Evolutionary conservation across 2,113 vertebrate genomes (phyloP), one percentile per base, ranked within the genome.

Genomic region (Patagioenas fasciata): DNA sequence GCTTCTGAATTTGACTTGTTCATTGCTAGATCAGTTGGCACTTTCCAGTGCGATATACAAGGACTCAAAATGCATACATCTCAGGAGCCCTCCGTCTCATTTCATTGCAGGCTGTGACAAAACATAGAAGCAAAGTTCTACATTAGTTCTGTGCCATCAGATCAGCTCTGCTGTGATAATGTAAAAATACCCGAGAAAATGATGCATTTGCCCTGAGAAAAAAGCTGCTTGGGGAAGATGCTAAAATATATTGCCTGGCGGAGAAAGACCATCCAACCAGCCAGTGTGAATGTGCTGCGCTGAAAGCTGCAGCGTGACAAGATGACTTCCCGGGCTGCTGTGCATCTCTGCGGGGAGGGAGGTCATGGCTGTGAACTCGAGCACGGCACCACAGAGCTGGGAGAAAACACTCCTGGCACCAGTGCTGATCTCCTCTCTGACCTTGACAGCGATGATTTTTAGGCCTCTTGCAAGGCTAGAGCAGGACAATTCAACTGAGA

Each of bases 141-240:
- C 53, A 13, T 87, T 54, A 75, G 57, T 10, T 2, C 23, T 7
- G 44, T 92, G 86, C 47, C 80, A 81, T 61, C 80, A 72, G 89
- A 79, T 80, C 91, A 86, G 72, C 60, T 93, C 82, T 92, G 85
- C 91, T 69, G 82, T 1, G 3, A 69, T 86, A 81, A 92, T 58
- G 73, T 88, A 47, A 72, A 92, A 91, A 72, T 82, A 36, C n/a
- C 72, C 0, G 4, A 79, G 72, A 84, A 87, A 69, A 89, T 24
- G 26, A 84, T 67, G 19, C 48, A 44, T 89, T 92, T 94, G 77
- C 70, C 69, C 40, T 2, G 17, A 47, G 66, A 61, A 85, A 95
- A 53, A 20, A 83, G 44, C 9, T 70, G 28, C 61, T 36, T 0
- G 0, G 42, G 23, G 72, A 71, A 92, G 57, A 88, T 72, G 73